These are phyloP conservation scores for Eumacrocentrus americanus DNA, from an alignment of 2,888 invertebrate species.

Conservation along the genomic window DNA sequence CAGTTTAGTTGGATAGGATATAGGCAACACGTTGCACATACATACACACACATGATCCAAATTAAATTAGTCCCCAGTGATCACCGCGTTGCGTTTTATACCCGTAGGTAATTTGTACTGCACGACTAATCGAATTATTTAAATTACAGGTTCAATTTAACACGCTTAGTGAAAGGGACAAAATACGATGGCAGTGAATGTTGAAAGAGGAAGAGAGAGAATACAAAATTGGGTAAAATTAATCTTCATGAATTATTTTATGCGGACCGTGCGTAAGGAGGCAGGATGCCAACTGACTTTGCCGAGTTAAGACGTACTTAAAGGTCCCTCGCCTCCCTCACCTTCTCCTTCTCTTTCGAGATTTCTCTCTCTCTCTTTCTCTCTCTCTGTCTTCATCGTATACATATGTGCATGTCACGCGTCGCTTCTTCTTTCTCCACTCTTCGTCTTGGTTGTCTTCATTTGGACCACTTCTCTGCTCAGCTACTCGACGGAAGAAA, in stretches of 20 bases:
- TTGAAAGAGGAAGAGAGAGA: slow-evolving; percentile 22
- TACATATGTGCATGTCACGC: slow-evolving; percentile 19
- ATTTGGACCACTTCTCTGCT: slow-evolving; percentile 36
- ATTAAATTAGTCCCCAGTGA: slow-evolving; percentile 5
- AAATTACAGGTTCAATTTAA: slow-evolving; percentile 43
- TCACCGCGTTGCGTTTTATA: slow-evolving; percentile 11
- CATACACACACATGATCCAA: no score
- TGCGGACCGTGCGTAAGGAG: slow-evolving; percentile 45
- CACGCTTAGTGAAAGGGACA: slow-evolving; percentile 26
- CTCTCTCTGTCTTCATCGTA: slow-evolving; percentile 32
- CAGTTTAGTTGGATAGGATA: no score
- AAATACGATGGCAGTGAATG: slow-evolving; percentile 17
- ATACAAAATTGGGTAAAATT: slow-evolving; percentile 27
- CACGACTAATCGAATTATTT: slow-evolving; percentile 48
- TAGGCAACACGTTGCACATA: no score
- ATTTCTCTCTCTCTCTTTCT: slow-evolving; percentile 22
- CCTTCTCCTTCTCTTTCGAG: slow-evolving; percentile 29
- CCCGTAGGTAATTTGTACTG: slow-evolving; percentile 34
- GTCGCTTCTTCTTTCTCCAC: slow-evolving; percentile 31
- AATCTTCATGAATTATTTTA: slow-evolving; percentile 39
- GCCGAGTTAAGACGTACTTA: slow-evolving; percentile 56
- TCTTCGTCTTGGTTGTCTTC: slow-evolving; percentile 25
- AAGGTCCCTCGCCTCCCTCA: slow-evolving; percentile 40
- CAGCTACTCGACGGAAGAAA: no score
- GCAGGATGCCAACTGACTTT: slow-evolving; percentile 59